phyloP scores from a whole-genome alignment of 2,113 vertebrate species.

The Tricholaema leucomelas region DNA sequence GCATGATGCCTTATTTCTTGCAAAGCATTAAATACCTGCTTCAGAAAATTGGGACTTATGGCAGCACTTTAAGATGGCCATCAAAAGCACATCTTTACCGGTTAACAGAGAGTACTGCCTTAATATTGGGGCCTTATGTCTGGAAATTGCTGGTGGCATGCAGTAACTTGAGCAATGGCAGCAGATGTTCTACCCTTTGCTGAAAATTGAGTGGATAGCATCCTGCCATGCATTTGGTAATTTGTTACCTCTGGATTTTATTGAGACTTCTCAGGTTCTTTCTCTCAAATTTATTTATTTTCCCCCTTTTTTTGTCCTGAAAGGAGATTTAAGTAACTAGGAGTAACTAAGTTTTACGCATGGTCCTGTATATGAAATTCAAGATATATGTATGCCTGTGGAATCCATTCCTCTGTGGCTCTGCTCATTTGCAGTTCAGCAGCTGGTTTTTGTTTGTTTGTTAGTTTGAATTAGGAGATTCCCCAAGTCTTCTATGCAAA shows the following conservation, averaged over 20 bases:
- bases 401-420: not conserved
- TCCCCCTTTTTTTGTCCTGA: not conserved
- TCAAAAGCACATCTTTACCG: not conserved
- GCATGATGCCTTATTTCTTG: not conserved
- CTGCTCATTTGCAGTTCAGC: not conserved
- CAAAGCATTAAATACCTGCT: not conserved
- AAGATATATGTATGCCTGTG: accelerated
- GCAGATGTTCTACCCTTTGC: not conserved
- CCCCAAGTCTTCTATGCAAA: not conserved
- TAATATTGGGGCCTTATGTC: not conserved
- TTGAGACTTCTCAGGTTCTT: not conserved
- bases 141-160: not conserved
- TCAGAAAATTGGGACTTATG: not conserved
- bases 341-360: not conserved
- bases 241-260: not conserved
- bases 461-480: not conserved
- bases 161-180: not conserved
- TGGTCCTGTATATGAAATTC: not conserved
- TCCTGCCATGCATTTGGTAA: not conserved
- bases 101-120: not conserved
- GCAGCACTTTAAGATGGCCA: not conserved
- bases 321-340: not conserved
- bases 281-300: too few relatives aligned
- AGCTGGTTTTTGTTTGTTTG: not conserved
- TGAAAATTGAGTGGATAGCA: not conserved